Evolutionary conservation across 2,797 vertebrate species (phyloP).

Genomic region (Otus scops): DNA sequence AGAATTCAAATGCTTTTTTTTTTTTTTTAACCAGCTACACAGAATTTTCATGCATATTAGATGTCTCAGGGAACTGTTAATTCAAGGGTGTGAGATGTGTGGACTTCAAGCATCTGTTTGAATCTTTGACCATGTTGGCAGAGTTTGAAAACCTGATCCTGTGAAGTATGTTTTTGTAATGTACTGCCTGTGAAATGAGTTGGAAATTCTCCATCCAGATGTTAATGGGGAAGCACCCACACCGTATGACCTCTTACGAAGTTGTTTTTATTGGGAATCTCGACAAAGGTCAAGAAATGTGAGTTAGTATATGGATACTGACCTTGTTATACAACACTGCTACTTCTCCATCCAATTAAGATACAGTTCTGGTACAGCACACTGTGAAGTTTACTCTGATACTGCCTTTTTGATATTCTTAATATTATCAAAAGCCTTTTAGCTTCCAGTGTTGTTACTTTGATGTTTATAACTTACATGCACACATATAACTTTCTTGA

Average conservation of each 20-base stretch:
- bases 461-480: background rate
- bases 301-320: background rate
- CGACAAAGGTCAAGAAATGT: background rate
- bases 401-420: background rate
- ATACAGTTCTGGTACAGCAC: background rate
- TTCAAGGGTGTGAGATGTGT: background rate
- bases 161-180: background rate
- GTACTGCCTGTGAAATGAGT: background rate
- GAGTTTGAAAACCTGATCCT: background rate
- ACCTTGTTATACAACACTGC: background rate
- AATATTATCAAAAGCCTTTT: background rate
- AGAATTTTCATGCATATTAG: conserved; percentile 11
- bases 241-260: background rate
- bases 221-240: background rate
- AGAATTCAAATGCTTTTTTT: background rate
- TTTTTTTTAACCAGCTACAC: background rate
- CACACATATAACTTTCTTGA: background rate
- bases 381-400: background rate
- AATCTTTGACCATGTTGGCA: background rate
- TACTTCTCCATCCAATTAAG: background rate
- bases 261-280: background rate
- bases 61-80: conserved; percentile 2
- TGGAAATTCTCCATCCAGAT: background rate
- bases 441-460: background rate
- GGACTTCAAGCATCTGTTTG: background rate